phyloP scores from a whole-genome alignment of 2,797 vertebrate species.

The Myotis myotis region DNA sequence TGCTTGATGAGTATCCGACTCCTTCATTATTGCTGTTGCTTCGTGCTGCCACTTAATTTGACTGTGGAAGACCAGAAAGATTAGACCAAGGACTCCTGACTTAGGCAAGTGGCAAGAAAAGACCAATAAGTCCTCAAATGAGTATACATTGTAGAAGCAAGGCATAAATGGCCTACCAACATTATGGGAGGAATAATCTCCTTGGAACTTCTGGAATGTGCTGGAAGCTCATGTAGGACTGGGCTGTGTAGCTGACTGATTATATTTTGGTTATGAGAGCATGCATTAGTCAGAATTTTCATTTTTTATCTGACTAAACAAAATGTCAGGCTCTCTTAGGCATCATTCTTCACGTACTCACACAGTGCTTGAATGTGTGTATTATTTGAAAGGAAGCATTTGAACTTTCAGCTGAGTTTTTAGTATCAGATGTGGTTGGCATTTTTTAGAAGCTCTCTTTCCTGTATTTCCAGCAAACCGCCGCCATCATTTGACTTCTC shows the following conservation, averaged over 20 bases:
- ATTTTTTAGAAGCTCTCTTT: neutral
- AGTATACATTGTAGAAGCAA: fast-evolving
- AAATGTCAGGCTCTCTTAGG: neutral
- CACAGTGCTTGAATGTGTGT: neutral
- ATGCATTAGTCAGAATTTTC: neutral
- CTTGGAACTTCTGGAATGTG: neutral
- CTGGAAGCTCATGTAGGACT: neutral
- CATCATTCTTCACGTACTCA: neutral
- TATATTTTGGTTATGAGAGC: neutral
- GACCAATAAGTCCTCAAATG: neutral
- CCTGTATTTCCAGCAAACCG: neutral
- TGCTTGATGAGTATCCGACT: neutral
- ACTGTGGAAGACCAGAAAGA: neutral
- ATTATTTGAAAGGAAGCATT: slow-evolving; percentile 35
- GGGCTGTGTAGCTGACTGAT: neutral
- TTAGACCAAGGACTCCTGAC: neutral
- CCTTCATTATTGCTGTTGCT: neutral
- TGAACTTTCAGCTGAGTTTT: neutral
- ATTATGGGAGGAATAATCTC: neutral
- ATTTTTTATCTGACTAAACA: neutral
- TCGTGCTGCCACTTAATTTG: neutral
- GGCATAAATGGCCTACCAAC: neutral
- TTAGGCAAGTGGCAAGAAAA: neutral
- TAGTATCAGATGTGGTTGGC: neutral
- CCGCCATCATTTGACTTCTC: neutral